Conservation (phyloP, 2,113 vertebrate genomes). For the Arizona elegans region DNA sequence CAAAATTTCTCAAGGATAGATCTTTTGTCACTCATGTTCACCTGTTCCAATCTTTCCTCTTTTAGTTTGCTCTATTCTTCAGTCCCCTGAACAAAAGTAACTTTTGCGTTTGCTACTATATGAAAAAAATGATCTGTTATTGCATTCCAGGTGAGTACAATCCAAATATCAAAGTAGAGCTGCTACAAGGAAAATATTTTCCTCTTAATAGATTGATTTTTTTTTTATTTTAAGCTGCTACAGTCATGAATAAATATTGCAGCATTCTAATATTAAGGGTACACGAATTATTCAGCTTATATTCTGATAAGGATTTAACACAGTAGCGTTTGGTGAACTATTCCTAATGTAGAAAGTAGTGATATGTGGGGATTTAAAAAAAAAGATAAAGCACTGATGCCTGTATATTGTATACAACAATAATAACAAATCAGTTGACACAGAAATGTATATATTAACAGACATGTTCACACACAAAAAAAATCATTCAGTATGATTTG, state of each 20-base stretch:
- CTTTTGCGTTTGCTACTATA: neutral
- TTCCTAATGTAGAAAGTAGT: neutral
- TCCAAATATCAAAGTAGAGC: neutral
- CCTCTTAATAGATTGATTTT: neutral
- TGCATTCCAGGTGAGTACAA: neutral
- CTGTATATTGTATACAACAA: neutral
- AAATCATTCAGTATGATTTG: neutral
- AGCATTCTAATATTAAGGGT: neutral
- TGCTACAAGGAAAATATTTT: neutral
- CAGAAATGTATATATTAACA: neutral
- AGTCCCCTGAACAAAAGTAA: conserved; percentile 9
- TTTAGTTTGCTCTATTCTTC: conserved; percentile 30
- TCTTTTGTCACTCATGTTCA: conserved; percentile 55
- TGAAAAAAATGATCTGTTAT: neutral
- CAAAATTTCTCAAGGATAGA: conserved; percentile 63
- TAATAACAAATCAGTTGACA: neutral
- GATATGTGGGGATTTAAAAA: neutral
- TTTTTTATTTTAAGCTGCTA: neutral
- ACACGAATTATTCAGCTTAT: neutral
- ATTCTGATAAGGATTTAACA: neutral
- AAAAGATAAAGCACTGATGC: neutral
- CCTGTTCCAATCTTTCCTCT: conserved; percentile 38
- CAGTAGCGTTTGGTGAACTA: neutral
- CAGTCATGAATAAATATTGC: neutral
- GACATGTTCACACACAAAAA: neutral